Percentiles rank a stretch among this genome's conserved stretches.
phyloP scores from a whole-genome alignment of 1,140 invertebrate species.

The Megalonaias nervosa region DNA sequence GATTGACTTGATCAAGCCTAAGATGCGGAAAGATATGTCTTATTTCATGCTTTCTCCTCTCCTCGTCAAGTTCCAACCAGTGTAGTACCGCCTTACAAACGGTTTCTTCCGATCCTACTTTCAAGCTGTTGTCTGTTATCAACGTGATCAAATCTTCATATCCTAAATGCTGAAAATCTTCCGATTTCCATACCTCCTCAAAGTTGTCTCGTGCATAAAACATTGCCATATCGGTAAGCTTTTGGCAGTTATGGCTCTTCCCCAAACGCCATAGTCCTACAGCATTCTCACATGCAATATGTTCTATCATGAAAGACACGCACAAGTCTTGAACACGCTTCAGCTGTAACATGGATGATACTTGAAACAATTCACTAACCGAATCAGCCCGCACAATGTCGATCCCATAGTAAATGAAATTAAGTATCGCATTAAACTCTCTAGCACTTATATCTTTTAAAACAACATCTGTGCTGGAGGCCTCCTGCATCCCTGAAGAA shows the following conservation, averaged over 20 bases:
- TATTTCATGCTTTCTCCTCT: slow-evolving; percentile 19
- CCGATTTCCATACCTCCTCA: slow-evolving; percentile 27
- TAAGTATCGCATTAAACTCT: slow-evolving; percentile 39
- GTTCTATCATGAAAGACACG: slow-evolving; percentile 87
- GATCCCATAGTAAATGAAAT: slow-evolving; percentile 45
- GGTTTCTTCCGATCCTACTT: slow-evolving; percentile 51
- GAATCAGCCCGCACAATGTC: slow-evolving; percentile 63
- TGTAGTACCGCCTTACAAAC: slow-evolving; percentile 16
- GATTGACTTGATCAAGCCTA: slow-evolving; percentile 15
- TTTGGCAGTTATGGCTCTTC: slow-evolving; percentile 78
- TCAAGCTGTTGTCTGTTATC: slow-evolving; percentile 50
- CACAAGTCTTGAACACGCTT: slow-evolving; percentile 87
- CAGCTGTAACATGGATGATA: slow-evolving; percentile 88
- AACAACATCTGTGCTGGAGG: slow-evolving; percentile 27
- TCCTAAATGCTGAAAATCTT: slow-evolving; percentile 46
- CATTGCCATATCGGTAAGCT: slow-evolving; percentile 34
- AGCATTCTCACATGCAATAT: slow-evolving; percentile 92
- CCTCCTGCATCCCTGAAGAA: slow-evolving; percentile 50
- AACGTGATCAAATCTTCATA: slow-evolving; percentile 46
- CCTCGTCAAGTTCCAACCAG: slow-evolving; percentile 45
- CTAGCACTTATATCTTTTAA: slow-evolving; percentile 34
- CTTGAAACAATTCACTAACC: slow-evolving; percentile 87
- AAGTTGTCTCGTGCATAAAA: slow-evolving; percentile 51
- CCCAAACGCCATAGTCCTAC: slow-evolving; percentile 91
- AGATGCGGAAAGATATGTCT: slow-evolving; percentile 16